Evolutionary conservation across 2,113 vertebrate species (phyloP).

Genomic region (Boleophthalmus pectinirostris): DNA sequence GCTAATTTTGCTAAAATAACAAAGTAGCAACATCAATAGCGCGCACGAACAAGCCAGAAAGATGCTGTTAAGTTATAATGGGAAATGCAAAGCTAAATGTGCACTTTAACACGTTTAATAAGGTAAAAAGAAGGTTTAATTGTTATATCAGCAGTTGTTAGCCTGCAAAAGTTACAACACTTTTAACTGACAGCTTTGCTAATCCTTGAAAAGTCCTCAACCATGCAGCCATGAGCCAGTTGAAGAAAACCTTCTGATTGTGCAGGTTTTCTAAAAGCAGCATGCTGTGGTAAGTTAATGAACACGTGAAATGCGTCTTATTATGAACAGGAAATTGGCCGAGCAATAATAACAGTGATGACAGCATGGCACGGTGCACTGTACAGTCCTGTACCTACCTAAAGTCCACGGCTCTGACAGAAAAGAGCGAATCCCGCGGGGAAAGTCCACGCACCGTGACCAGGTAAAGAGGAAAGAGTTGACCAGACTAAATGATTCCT

Average conservation of each 20-base stretch:
- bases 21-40: conserved; percentile 54
- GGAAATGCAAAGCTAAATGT: conserved; percentile 48
- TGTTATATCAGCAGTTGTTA: neutral
- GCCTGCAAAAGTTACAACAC: conserved; percentile 34
- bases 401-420: conserved; percentile 77
- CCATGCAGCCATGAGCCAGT: conserved; percentile 29
- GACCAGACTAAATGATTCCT: conserved; percentile 50
- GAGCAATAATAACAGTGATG: conserved; percentile 21
- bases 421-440: conserved; percentile 69
- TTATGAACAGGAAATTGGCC: conserved; percentile 32
- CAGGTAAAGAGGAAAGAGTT: conserved; percentile 32
- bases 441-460: conserved; percentile 43
- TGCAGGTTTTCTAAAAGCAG: neutral
- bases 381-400: conserved; percentile 72
- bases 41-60: conserved; percentile 20
- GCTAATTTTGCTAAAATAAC: conserved; percentile 7
- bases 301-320: neutral
- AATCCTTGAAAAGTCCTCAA: conserved; percentile 39
- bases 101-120: conserved; percentile 28
- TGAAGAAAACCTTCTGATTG: conserved; percentile 60
- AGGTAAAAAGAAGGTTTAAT: neutral
- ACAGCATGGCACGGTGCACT: conserved; percentile 30
- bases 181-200: conserved; percentile 34
- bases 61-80: conserved; percentile 31
- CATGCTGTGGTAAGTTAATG: neutral